These are phyloP conservation scores for Protula sp. DNA, from an alignment of 2,888 invertebrate species.

Conservation along the genomic window DNA sequence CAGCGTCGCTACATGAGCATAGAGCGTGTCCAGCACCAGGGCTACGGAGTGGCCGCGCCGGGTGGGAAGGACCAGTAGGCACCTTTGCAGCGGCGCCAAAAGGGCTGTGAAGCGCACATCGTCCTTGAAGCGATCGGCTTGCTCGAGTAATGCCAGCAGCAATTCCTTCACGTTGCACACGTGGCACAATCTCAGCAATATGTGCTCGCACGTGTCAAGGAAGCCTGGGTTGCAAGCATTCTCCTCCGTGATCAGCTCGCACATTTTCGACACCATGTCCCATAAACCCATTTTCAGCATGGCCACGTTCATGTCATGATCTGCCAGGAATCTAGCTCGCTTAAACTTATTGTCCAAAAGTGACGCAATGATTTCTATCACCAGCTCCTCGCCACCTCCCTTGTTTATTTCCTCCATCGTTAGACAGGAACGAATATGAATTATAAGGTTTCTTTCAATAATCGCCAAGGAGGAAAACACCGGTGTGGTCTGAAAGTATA, in stretches of 20 bases:
- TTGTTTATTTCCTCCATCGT: too few relatives aligned
- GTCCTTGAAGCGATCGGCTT: conserved; percentile 67
- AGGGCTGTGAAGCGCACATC: conserved; percentile 65
- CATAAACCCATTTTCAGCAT: too few relatives aligned
- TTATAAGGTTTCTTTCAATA: too few relatives aligned
- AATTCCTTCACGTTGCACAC: conserved; percentile 69
- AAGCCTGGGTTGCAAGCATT: too few relatives aligned
- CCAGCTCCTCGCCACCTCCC: too few relatives aligned
- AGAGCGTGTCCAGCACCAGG: conserved; percentile 62
- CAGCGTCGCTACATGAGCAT: conserved; percentile 55
- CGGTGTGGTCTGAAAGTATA: too few relatives aligned
- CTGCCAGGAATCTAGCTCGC: too few relatives aligned
- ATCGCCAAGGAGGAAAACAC: too few relatives aligned
- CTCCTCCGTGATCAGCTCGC: conserved; percentile 10
- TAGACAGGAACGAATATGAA: too few relatives aligned
- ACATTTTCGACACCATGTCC: background rate
- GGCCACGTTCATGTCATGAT: too few relatives aligned
- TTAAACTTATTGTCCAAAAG: too few relatives aligned
- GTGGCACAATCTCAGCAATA: conserved; percentile 62
- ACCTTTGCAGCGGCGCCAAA: conserved; percentile 63
- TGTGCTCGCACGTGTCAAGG: conserved; percentile 58
- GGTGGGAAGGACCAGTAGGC: conserved; percentile 61
- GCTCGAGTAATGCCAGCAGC: conserved; percentile 71
- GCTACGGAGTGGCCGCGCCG: conserved; percentile 66
- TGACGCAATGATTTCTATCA: too few relatives aligned